Percentiles rank a stretch among this genome's conserved stretches.
Evolutionary conservation across 2,797 vertebrate species (phyloP).

Genomic region (Crenuchus spilurus): DNA sequence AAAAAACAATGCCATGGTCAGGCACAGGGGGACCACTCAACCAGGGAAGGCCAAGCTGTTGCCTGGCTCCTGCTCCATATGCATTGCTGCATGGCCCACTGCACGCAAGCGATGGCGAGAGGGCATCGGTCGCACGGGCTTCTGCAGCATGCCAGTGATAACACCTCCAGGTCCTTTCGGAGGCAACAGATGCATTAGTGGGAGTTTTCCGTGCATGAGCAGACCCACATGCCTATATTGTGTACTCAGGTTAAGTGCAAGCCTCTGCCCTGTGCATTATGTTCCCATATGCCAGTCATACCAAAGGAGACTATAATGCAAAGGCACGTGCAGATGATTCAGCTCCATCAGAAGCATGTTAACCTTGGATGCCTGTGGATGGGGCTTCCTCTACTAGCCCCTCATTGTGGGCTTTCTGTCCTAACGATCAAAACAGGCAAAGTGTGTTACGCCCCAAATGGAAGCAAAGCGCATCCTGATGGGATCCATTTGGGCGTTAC

Average conservation of each 20-base stretch:
- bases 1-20: conserved; percentile 70
- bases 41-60: conserved; percentile 79
- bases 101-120: conserved; percentile 38
- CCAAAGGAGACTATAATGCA: background rate
- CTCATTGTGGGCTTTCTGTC: background rate
- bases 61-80: conserved; percentile 69
- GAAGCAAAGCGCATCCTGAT: background rate
- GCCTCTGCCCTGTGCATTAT: too few species aligned
- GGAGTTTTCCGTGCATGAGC: background rate
- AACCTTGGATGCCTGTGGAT: conserved; percentile 15
- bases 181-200: conserved; percentile 35
- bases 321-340: conserved; percentile 13
- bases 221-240: background rate
- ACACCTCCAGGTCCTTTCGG: conserved; percentile 42
- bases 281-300: conserved; percentile 13
- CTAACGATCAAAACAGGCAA: background rate
- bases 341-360: conserved; percentile 25
- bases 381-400: background rate
- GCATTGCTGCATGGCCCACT: conserved; percentile 45
- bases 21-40: conserved; percentile 74
- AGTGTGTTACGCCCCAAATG: background rate
- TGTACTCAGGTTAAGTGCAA: conserved; percentile 23
- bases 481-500: background rate
- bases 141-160: conserved; percentile 34
- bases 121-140: conserved; percentile 32